These are phyloP conservation scores for Eupristina koningsbergeri DNA, from an alignment of 1,140 invertebrate genomes.

Conservation along the genomic window DNA sequence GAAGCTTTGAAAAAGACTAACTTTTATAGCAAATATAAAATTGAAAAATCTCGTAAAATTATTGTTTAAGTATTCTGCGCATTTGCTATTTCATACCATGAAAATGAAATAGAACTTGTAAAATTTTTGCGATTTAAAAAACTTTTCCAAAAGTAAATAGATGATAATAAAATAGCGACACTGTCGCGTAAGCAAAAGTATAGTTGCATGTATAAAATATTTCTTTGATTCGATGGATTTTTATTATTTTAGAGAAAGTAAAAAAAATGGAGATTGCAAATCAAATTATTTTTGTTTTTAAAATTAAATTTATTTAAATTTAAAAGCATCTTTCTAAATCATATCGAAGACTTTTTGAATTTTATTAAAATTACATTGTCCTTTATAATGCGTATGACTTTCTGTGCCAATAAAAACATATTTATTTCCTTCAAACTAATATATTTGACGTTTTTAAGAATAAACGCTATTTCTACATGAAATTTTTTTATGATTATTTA, in stretches of 20 bases:
- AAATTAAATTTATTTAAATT: background rate
- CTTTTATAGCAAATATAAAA: background rate
- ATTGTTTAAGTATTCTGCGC: background rate
- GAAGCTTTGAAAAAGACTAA: background rate
- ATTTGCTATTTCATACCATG: background rate
- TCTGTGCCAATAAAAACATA: too few species aligned
- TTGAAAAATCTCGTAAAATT: slow-evolving; percentile 17
- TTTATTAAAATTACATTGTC: background rate
- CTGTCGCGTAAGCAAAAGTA: background rate
- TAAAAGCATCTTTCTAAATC: too few species aligned
- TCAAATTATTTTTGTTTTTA: too few species aligned
- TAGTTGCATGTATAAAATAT: background rate
- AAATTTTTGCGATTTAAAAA: background rate
- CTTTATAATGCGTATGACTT: too few species aligned
- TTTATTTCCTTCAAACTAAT: too few species aligned
- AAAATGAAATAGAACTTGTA: background rate
- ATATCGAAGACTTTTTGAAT: background rate
- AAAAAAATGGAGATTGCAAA: too few species aligned
- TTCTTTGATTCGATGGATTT: background rate
- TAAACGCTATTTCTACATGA: too few species aligned
- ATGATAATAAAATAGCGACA: background rate
- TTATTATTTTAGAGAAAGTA: background rate
- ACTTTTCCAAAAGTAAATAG: background rate
- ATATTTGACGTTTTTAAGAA: too few species aligned
- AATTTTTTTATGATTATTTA: too few species aligned